phyloP scores from a whole-genome alignment of 2,797 vertebrate genomes.

The Callimico goeldii region DNA sequence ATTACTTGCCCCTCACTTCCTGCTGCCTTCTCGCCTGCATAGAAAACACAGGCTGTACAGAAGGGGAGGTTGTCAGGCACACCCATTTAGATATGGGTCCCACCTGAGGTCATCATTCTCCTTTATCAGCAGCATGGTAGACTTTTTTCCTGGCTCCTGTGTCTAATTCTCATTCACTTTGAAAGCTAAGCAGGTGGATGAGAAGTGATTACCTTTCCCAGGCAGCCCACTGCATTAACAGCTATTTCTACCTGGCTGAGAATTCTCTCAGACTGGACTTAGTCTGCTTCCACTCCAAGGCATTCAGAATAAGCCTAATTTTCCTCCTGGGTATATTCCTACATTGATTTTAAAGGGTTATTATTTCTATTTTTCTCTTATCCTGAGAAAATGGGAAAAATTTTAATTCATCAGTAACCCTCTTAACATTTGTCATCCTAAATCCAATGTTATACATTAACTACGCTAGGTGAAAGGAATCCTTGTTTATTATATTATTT shows the following conservation, averaged over 20 bases:
- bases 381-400: background rate
- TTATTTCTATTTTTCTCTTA: background rate
- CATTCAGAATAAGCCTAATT: background rate
- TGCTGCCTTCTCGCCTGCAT: background rate
- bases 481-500: background rate
- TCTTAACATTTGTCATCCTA: background rate
- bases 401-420: background rate
- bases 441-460: background rate
- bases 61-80: background rate
- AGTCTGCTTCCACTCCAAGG: background rate
- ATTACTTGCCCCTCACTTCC: background rate
- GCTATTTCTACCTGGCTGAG: background rate
- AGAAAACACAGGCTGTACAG: background rate
- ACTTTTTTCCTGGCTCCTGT: background rate
- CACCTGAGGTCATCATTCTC: background rate
- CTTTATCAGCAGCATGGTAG: background rate
- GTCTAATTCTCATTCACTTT: background rate
- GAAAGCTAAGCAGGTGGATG: background rate
- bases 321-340: background rate
- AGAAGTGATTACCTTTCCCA: background rate
- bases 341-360: background rate
- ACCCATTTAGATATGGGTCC: no score
- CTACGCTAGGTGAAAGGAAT: background rate
- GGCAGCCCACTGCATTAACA: background rate
- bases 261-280: background rate